A percentile compares a stretch with the other conserved stretches of the same genome.
Evolutionary conservation across 2,888 invertebrate genomes (phyloP).

Genomic region (Pyralis farinalis): DNA sequence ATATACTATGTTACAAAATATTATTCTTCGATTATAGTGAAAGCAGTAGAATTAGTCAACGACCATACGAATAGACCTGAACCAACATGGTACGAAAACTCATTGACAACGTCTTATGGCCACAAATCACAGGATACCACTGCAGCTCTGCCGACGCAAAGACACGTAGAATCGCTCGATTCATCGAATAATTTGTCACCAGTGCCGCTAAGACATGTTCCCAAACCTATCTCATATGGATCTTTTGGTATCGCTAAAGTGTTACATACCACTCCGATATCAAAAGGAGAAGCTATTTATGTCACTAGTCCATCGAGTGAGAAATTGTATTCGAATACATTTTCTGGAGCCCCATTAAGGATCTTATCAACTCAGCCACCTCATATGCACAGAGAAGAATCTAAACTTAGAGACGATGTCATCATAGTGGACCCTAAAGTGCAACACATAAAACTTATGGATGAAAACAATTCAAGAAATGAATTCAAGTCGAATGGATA

Average conservation of each 20-base stretch:
- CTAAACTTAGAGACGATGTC: no score
- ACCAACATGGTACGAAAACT: not conserved
- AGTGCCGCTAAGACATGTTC: not conserved
- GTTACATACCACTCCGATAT: not conserved
- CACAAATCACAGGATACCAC: not conserved
- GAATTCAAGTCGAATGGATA: no score
- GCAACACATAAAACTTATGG: no score
- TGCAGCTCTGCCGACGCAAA: not conserved
- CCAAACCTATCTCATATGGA: not conserved
- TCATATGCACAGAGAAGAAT: no score
- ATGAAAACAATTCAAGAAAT: no score
- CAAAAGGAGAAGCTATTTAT: not conserved
- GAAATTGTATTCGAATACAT: no score
- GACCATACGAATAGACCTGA: constrained; percentile 1
- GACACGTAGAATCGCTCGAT: no score
- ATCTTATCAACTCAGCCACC: no score
- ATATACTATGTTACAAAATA: not conserved
- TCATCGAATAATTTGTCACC: not conserved
- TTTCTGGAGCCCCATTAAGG: no score
- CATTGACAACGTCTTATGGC: not conserved
- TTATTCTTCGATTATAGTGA: constrained; percentile 17
- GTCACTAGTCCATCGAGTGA: no score
- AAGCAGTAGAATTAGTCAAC: constrained; percentile 12
- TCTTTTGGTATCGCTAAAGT: not conserved
- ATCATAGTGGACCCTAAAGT: no score